Evolutionary conservation across 1,140 invertebrate species (phyloP), one percentile per base, ranked within the genome.

Genomic region (Sinonovacula constricta): DNA sequence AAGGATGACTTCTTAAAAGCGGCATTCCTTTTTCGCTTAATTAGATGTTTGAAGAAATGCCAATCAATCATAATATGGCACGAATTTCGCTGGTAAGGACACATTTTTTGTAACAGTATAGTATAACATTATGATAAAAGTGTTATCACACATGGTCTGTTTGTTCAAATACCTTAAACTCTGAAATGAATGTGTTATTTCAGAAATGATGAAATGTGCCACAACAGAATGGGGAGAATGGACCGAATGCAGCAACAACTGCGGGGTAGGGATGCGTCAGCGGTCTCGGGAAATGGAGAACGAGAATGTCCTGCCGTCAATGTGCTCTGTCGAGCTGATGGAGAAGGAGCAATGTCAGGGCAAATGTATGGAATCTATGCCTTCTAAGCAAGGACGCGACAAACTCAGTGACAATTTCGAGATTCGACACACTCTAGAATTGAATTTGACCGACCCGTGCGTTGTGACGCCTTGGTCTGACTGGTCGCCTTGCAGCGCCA

Each of bases 401-500:
- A 85, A 84, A 56, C 79, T 89, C 10, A 69, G 80, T 22, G 86
- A 90, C 22, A 81, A 86, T 36, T 89, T 86, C 80, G 83, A 87
- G 53, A 83, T 90, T 18, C 79, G 81, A n/a, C 83, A 85, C 59
- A 81, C 85, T 2, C 62, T 45, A 26, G 30, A 59, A 26, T 14
- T 82, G 12, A 84, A 86, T 67, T 62, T 71, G 0, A 75, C 76
- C n/a, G 82, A 86, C 54, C 67, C 83, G 22, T 94, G 93, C 83
- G 85, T 89, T 1, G 90, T 92, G n/a, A 92, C 92, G 7, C 88
- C 91, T 0, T 93, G 93, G 93, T 91, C 92, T 24, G 89, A 91
- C 18, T 93, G 92, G 90, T 94, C 94, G 0, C 89, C 93, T 2
- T 95, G 94, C 83, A 93, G 93, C 53, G 92, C 92, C 1, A 91